These are phyloP conservation scores for Aplysina aerophoba DNA, from an alignment of 37 sponge, comb jelly and placozoan species.

Conservation along the genomic window DNA sequence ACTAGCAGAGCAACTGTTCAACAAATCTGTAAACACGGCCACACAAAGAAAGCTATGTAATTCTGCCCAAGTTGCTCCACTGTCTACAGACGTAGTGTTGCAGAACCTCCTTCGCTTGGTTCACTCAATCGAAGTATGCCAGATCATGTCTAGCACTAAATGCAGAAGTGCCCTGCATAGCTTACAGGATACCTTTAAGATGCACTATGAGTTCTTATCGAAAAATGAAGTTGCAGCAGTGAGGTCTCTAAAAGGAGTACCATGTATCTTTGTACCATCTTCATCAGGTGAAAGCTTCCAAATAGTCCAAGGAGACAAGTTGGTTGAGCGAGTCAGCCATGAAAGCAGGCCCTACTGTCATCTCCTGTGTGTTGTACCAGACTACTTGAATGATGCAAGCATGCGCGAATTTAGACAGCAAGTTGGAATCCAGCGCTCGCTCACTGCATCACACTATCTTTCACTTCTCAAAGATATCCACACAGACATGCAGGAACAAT, in stretches of 20 bases:
- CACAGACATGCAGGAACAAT: neutral
- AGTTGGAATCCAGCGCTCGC: neutral
- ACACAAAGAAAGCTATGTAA: too few species aligned
- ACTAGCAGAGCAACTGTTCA: too few species aligned
- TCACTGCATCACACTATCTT: neutral
- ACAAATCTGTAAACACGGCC: too few species aligned
- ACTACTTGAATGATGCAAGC: neutral
- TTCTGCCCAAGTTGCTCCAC: neutral
- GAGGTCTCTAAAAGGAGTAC: neutral
- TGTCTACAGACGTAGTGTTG: neutral
- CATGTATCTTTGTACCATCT: conserved; percentile 29
- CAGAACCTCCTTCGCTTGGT: neutral
- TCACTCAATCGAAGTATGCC: neutral
- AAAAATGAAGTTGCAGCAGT: neutral
- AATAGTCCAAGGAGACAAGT: conserved; percentile 4
- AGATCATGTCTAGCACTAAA: neutral
- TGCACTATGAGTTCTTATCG: conserved; percentile 1
- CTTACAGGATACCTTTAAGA: neutral
- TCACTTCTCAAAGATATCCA: neutral
- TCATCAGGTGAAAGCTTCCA: neutral
- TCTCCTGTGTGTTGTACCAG: neutral
- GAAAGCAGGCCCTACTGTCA: conserved; percentile 2
- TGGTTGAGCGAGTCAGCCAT: conserved; percentile 14
- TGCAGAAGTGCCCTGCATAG: neutral
- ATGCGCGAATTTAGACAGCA: neutral